A percentile compares a stretch with the other conserved stretches of the same genome.
Evolutionary conservation across 2,888 invertebrate species (phyloP).

Genomic region (Seira ritae): DNA sequence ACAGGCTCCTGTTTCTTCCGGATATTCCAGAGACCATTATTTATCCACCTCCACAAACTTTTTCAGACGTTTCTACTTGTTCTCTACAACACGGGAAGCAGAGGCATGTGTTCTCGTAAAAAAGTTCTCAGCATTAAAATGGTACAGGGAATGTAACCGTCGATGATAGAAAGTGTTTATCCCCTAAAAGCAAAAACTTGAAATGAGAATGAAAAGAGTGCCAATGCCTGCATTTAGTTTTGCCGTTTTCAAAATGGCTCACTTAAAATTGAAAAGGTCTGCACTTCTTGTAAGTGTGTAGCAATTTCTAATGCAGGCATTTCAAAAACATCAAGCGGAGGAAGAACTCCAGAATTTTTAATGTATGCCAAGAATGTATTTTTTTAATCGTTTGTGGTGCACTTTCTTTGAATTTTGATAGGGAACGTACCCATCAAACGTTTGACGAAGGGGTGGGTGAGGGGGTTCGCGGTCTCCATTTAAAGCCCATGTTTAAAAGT

Average conservation of each 20-base stretch:
- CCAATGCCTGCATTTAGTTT: not conserved
- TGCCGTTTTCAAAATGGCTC: constrained; percentile 21
- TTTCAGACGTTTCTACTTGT: not conserved
- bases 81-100: not conserved
- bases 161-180: not conserved
- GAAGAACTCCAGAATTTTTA: too few relatives aligned
- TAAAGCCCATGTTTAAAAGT: too few relatives aligned
- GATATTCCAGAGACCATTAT: not conserved
- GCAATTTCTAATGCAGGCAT: not conserved
- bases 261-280: constrained; percentile 20
- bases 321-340: too few relatives aligned
- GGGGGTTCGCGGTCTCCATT: too few relatives aligned
- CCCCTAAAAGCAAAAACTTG: not conserved
- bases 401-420: too few relatives aligned
- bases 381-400: too few relatives aligned
- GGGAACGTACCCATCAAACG: too few relatives aligned
- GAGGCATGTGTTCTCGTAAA: not conserved
- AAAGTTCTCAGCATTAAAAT: not conserved
- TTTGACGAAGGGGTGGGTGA: too few relatives aligned
- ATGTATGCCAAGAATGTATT: too few relatives aligned
- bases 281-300: not conserved
- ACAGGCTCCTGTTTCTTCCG: constrained; percentile 4
- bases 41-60: not conserved
- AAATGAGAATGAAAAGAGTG: not conserved
- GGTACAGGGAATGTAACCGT: not conserved